Base-by-base conservation (phyloP, 2,888 invertebrate species). In the Tenthredo distinguenda region DNA sequence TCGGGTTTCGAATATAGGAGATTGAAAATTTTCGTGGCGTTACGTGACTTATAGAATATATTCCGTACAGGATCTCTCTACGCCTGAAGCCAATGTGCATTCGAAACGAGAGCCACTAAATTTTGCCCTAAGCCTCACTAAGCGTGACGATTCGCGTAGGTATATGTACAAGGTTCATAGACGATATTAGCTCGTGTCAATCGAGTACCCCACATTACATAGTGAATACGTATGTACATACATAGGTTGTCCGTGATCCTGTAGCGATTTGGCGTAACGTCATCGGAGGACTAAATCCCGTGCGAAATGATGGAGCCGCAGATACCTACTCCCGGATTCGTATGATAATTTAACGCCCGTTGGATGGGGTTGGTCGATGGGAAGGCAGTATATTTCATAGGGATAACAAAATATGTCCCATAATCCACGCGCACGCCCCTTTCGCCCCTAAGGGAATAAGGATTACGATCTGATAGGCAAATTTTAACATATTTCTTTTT, bases 231-330 rank as follows among this genome's bases (percentile, higher is more conserved):
- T 55, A 34, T 31, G 50, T 43, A 68, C 34, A 26, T 34, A 68
- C 43, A 43, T 62, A 62, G 21, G 26, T 62, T 21, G 74, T 47
- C 68, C 68, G 31, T 71, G 83, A 83, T 83, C 83, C 83, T 26
- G 62, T 15, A 26, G 71, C 43, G 65, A 83, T 83, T 47, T 15
- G 68, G 68, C 47, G 47, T 31, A 26, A 40, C 83, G 83, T 83
- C 65, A 71, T 71, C 83, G 47, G 10, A 47, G 43, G 83, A 47
- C 83, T 93, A 93, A 93, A 93, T 93, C 93, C 92, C 93, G 93
- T 93, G 93, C 90, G 93, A 93, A 93, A 91, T 91, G 93, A 93
- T 93, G 91, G 89, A 90, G 91, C 91, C 91, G 89, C 90, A 91
- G 93, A 92, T 93, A 90, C 87, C 89, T 18, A 50, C 68, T 68